Percentiles rank a stretch among this genome's conserved stretches.
Conservation (phyloP, 2,888 invertebrate species). For the Synergus gifuensis region DNA sequence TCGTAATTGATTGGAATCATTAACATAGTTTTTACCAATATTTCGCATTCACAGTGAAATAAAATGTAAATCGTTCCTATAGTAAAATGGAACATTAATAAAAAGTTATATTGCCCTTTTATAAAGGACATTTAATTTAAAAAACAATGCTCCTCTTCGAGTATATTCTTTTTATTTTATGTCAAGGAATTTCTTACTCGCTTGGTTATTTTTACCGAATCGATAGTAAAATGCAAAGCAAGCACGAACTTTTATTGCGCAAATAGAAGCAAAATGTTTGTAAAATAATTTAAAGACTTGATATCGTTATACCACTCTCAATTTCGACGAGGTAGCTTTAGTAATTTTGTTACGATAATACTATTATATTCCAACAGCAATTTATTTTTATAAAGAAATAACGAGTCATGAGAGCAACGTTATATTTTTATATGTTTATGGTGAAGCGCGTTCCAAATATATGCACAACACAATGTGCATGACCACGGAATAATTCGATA, state of each 20-base stretch:
- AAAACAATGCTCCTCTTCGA: background rate
- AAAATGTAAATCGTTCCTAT: background rate
- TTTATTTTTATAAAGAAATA: background rate
- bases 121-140: background rate
- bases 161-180: background rate
- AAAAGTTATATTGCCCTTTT: background rate
- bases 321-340: background rate
- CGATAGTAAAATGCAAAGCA: slow-evolving; percentile 2
- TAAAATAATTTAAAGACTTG: slow-evolving; percentile 9
- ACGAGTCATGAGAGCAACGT: too few species aligned
- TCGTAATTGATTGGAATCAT: too few species aligned
- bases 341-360: background rate
- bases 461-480: background rate
- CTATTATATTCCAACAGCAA: background rate
- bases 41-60: background rate
- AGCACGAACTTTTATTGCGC: background rate
- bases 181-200: background rate
- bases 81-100: background rate
- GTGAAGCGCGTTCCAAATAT: background rate
- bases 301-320: background rate
- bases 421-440: too few species aligned
- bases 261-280: background rate
- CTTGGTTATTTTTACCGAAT: background rate
- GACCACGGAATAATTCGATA: background rate
- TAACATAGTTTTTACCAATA: background rate